Conservation (phyloP, 2,113 vertebrate species). For the Hystrix brachyura region DNA sequence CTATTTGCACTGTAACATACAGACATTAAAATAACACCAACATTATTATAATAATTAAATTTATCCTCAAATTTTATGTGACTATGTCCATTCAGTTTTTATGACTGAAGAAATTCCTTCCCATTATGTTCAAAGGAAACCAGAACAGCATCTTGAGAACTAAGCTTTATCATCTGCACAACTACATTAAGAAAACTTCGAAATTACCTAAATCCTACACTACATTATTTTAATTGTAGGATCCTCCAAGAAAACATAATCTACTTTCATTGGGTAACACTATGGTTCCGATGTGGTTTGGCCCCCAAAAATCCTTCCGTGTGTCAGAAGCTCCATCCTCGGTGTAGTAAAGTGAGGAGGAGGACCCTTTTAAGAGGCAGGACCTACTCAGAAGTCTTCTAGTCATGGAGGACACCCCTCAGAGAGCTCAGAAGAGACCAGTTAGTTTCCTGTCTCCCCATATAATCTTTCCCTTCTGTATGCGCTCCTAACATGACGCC, state of each 20-base stretch:
- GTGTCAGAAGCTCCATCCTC: not conserved
- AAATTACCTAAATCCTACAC: conserved; percentile 1
- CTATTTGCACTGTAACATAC: not conserved
- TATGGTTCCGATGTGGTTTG: not conserved
- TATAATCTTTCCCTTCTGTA: too few relatives aligned
- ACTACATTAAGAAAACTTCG: not conserved
- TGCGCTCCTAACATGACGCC: too few relatives aligned
- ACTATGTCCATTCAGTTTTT: not conserved
- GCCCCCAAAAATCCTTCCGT: not conserved
- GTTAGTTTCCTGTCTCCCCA: not conserved
- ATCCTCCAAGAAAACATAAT: not conserved
- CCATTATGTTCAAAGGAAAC: not conserved
- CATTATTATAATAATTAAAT: conserved; percentile 17
- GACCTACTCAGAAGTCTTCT: too few relatives aligned
- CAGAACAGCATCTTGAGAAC: not conserved
- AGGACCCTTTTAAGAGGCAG: not conserved
- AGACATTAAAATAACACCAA: not conserved
- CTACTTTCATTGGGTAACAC: not conserved
- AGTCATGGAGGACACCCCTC: not conserved
- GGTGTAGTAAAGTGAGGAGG: not conserved
- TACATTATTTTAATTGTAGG: not conserved
- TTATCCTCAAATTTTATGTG: not conserved
- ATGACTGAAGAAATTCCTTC: conserved; percentile 14
- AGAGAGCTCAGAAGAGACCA: not conserved
- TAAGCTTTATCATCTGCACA: conserved; percentile 4